A percentile compares a stretch with the other conserved stretches of the same genome.
Conservation (phyloP, 2,888 invertebrate genomes). For the Thalpophila matura region DNA sequence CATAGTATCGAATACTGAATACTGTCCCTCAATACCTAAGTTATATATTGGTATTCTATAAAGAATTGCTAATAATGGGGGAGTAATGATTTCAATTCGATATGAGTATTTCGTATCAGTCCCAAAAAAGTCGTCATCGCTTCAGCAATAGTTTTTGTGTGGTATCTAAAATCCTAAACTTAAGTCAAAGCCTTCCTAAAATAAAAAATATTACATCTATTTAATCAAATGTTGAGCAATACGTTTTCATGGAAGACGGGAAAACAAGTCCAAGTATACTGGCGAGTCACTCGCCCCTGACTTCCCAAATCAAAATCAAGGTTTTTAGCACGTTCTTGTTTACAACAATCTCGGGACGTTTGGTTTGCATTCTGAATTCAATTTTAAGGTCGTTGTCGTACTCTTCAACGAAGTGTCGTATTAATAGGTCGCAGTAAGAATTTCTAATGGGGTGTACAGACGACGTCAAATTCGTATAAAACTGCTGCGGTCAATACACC, state of each 20-base stretch:
- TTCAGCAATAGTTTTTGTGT: too few species aligned
- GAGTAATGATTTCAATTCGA: too few species aligned
- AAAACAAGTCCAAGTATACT: slow-evolving; percentile 29
- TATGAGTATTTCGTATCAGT: neutral
- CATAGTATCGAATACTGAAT: too few species aligned
- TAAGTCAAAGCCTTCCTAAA: too few species aligned
- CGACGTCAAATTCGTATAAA: slow-evolving; percentile 15
- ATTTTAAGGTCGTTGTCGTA: slow-evolving; percentile 78
- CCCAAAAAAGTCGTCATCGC: too few species aligned
- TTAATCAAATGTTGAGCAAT: slow-evolving; percentile 9
- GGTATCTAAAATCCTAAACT: too few species aligned
- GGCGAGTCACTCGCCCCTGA: slow-evolving; percentile 66
- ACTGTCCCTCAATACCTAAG: too few species aligned
- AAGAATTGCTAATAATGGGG: too few species aligned
- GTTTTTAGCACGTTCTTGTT: slow-evolving; percentile 77
- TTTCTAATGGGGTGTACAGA: slow-evolving; percentile 48
- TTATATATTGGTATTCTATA: too few species aligned
- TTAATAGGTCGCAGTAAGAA: slow-evolving; percentile 71
- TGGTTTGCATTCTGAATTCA: slow-evolving; percentile 75
- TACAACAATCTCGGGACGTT: slow-evolving; percentile 64
- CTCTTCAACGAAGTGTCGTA: slow-evolving; percentile 56
- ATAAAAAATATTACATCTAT: neutral
- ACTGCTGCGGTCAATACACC: slow-evolving; percentile 5
- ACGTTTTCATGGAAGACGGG: neutral
- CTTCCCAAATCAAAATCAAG: slow-evolving; percentile 73